Percentiles rank a stretch among this genome's conserved stretches.
phyloP scores from a whole-genome alignment of 2,888 invertebrate species.

The Cistogaster globosa region DNA sequence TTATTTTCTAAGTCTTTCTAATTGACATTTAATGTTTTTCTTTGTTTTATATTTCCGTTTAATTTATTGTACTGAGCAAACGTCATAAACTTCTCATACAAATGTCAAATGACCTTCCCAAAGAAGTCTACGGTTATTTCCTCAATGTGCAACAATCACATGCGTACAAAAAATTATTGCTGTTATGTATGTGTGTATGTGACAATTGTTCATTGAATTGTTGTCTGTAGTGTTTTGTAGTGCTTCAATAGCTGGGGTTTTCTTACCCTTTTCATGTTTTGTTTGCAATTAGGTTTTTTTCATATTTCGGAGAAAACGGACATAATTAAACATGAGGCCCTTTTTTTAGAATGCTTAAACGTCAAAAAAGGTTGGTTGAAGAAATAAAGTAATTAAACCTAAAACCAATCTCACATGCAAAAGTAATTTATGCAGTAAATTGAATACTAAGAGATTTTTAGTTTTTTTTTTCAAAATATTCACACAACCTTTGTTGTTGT shows the following conservation, averaged over 20 bases:
- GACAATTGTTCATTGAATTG: conserved; percentile 48
- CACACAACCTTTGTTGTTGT: background rate
- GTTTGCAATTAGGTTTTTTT: conserved; percentile 23
- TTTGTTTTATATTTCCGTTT: conserved; percentile 24
- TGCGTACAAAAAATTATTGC: conserved; percentile 18
- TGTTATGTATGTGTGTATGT: conserved; percentile 3
- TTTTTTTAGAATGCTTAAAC: conserved; percentile 8
- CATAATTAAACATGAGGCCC: conserved; percentile 27
- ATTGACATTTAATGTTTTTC: conserved; percentile 38
- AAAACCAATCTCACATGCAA: conserved; percentile 26
- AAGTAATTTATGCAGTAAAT: conserved; percentile 24
- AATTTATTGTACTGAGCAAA: conserved; percentile 38
- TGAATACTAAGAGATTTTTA: conserved; percentile 10
- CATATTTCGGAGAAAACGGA: conserved; percentile 21
- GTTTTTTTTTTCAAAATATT: background rate
- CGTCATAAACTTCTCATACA: conserved; percentile 35
- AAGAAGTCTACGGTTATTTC: conserved; percentile 39
- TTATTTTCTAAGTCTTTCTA: conserved; percentile 4
- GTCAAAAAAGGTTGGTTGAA: conserved; percentile 16
- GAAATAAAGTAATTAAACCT: conserved; percentile 33
- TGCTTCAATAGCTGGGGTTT: conserved; percentile 22
- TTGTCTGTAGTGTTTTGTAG: conserved; percentile 50
- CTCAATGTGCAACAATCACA: background rate
- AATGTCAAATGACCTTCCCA: conserved; percentile 39
- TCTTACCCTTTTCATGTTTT: conserved; percentile 31